These are phyloP conservation scores for Bombus impatiens DNA, from an alignment of 1,140 invertebrate species.

Conservation along the genomic window DNA sequence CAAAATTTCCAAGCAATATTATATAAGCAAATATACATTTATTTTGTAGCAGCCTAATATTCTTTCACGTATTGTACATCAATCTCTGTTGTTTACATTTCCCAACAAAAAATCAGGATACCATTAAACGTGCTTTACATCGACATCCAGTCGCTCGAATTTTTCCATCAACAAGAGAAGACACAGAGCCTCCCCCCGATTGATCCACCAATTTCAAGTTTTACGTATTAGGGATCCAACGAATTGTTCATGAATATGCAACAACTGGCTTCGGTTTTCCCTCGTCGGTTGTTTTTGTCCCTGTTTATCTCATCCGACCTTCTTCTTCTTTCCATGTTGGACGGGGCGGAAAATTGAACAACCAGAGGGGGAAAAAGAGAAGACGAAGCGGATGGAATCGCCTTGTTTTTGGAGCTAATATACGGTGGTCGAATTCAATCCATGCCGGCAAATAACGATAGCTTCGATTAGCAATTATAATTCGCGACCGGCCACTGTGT, in stretches of 20 bases:
- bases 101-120: too few relatives aligned
- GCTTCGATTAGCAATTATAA: constrained; percentile 66
- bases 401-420: constrained; percentile 22
- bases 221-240: neutral
- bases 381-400: neutral
- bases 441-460: constrained; percentile 45
- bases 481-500: constrained; percentile 25
- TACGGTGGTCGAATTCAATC: constrained; percentile 50
- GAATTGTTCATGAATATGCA: constrained; percentile 22
- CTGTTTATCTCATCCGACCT: neutral
- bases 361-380: neutral
- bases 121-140: neutral
- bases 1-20: neutral
- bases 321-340: neutral
- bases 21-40: too few relatives aligned
- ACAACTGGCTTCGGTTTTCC: neutral
- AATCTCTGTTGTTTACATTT: neutral
- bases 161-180: neutral
- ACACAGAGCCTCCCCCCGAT: too few relatives aligned
- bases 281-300: neutral
- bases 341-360: constrained; percentile 6
- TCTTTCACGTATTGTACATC: too few relatives aligned
- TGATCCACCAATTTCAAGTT: constrained; percentile 12
- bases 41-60: too few relatives aligned
- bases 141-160: neutral